phyloP scores from a whole-genome alignment of 2,113 vertebrate genomes.

The Misgurnus mizolepis region DNA sequence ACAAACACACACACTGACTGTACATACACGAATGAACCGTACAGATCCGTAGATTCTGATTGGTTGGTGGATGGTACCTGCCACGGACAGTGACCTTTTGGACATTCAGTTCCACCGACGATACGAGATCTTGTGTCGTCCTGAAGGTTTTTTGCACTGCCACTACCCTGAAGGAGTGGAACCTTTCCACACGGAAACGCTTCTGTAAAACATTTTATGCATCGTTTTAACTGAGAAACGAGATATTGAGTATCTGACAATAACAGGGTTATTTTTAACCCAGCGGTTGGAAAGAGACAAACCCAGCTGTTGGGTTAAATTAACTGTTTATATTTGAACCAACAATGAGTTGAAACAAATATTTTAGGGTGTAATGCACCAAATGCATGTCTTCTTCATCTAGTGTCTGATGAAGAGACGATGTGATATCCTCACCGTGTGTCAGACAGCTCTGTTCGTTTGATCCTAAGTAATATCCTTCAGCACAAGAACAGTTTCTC shows the following conservation, averaged over 20 bases:
- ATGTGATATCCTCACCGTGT: slow-evolving; percentile 51
- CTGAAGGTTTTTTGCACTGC: neutral
- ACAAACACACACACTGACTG: slow-evolving; percentile 7
- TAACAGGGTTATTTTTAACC: no score
- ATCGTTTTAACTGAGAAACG: no score
- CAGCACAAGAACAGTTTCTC: slow-evolving; percentile 70
- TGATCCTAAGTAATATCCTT: slow-evolving; percentile 60
- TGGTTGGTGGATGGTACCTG: slow-evolving; percentile 74
- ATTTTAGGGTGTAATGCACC: no score
- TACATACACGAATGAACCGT: neutral
- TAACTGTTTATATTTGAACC: no score
- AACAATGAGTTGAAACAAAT: no score
- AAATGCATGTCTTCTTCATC: no score
- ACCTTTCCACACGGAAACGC: slow-evolving; percentile 85
- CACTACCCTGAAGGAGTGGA: slow-evolving; percentile 70
- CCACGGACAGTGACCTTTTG: slow-evolving; percentile 93
- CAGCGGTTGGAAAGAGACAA: no score
- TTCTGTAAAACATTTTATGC: slow-evolving; percentile 68
- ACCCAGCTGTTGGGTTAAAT: no score
- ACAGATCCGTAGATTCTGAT: neutral
- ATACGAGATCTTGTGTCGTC: slow-evolving; percentile 73
- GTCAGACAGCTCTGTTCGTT: slow-evolving; percentile 62
- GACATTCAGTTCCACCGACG: slow-evolving; percentile 83
- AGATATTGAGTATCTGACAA: no score
- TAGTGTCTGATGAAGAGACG: no score